Percentiles rank a stretch among this genome's conserved stretches.
phyloP scores from a whole-genome alignment of 2,888 invertebrate genomes.

The Melieria picta region DNA sequence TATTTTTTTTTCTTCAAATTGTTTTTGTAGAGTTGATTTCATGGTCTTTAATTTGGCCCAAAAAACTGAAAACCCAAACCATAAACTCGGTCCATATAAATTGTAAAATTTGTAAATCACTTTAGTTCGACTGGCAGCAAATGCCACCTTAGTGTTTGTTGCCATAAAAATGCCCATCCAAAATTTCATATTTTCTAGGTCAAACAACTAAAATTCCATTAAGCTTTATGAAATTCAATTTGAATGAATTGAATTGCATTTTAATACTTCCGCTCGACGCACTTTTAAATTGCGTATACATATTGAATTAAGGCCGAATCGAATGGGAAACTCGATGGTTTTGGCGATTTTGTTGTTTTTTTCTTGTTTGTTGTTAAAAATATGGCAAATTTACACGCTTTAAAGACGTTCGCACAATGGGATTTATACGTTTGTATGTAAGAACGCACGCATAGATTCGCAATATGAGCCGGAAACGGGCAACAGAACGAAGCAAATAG shows the following conservation, averaged over 20 bases:
- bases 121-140: too few relatives aligned
- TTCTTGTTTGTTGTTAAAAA: not conserved
- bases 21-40: too few relatives aligned
- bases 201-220: not conserved
- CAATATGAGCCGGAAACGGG: conserved; percentile 6
- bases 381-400: not conserved
- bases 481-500: conserved; percentile 1
- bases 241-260: conserved; percentile 10
- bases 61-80: too few relatives aligned
- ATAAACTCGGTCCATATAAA: too few relatives aligned
- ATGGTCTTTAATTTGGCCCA: too few relatives aligned
- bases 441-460: conserved; percentile 3
- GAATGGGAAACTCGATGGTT: not conserved
- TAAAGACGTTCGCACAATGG: not conserved
- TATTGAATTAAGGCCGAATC: conserved; percentile 15
- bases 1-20: too few relatives aligned
- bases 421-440: conserved; percentile 8
- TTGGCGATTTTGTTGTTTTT: not conserved
- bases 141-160: too few relatives aligned
- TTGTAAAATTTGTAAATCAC: too few relatives aligned
- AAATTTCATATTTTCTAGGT: not conserved
- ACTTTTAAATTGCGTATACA: conserved; percentile 10
- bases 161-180: too few relatives aligned
- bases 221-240: conserved; percentile 17
- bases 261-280: conserved; percentile 4